These are phyloP conservation scores for Panagrolaimus sp. DNA, from an alignment of 1,140 invertebrate genomes.

Conservation along the genomic window DNA sequence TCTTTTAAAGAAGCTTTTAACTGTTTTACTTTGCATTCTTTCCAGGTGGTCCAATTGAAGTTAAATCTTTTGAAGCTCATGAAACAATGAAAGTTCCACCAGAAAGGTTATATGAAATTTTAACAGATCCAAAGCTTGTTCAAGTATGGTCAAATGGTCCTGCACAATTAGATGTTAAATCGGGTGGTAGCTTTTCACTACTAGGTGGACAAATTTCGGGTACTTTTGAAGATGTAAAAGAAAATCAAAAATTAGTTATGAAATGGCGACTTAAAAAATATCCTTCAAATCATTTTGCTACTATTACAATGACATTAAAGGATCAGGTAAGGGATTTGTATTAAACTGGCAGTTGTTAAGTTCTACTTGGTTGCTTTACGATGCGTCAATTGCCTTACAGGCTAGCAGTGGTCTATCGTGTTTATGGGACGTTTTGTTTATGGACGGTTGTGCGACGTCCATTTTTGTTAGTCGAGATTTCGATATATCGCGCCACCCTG, in stretches of 20 bases:
- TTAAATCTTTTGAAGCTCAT: slow-evolving; percentile 29
- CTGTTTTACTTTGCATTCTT: not conserved
- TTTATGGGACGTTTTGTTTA: no score
- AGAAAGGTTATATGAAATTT: slow-evolving; percentile 44
- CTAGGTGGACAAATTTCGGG: slow-evolving; percentile 86
- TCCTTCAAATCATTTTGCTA: slow-evolving; percentile 83
- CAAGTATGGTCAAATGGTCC: slow-evolving; percentile 66
- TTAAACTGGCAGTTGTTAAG: no score
- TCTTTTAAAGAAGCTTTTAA: slow-evolving; percentile 3
- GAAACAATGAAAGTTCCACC: slow-evolving; percentile 54
- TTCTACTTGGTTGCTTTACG: no score
- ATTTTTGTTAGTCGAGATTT: no score
- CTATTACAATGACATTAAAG: slow-evolving; percentile 63
- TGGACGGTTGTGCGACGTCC: no score
- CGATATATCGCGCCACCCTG: no score
- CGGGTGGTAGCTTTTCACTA: slow-evolving; percentile 79
- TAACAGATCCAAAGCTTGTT: slow-evolving; percentile 67
- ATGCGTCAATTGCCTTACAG: no score
- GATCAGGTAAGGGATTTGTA: slow-evolving; percentile 34
- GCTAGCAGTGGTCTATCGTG: no score
- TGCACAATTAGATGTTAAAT: slow-evolving; percentile 67
- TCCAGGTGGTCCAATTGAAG: slow-evolving; percentile 16
- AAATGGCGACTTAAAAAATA: slow-evolving; percentile 89
- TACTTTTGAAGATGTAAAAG: slow-evolving; percentile 76
- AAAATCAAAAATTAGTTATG: slow-evolving; percentile 78